Evolutionary conservation across 2,888 invertebrate genomes (phyloP).

Genomic region (Monoplex corrugatus): DNA sequence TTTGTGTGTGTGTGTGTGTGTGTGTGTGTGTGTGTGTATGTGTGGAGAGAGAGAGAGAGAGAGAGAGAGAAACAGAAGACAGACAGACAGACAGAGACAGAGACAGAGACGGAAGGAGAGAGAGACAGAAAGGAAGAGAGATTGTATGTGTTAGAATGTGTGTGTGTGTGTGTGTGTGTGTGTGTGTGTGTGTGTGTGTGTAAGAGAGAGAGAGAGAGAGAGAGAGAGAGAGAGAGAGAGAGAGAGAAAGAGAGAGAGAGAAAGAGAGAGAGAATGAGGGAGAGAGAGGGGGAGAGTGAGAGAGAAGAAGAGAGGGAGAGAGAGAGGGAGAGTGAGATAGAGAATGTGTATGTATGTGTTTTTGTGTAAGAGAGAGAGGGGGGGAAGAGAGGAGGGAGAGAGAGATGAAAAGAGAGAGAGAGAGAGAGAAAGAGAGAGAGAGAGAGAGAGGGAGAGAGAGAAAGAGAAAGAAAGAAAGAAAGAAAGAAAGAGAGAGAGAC

Average conservation of each 20-base stretch:
- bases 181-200: too few species aligned
- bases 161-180: too few species aligned
- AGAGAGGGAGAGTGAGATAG: background rate
- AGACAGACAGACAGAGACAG: background rate
- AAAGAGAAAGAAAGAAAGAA: background rate
- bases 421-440: background rate
- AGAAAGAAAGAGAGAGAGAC: background rate
- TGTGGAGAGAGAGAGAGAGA: background rate
- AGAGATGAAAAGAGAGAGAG: background rate
- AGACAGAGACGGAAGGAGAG: background rate
- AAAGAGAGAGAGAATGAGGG: background rate
- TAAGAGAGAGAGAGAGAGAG: background rate
- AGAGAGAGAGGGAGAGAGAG: background rate
- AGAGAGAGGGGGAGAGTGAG: background rate
- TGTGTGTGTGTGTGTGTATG: too few species aligned
- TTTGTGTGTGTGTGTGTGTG: too few species aligned
- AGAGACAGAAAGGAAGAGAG: background rate
- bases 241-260: background rate
- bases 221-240: background rate
- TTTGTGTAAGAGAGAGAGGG: background rate
- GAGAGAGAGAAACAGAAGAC: background rate
- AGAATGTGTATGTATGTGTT: background rate
- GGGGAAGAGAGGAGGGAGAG: constrained; percentile 1
- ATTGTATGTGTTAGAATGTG: background rate
- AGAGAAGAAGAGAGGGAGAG: background rate